A percentile compares a stretch with the other conserved stretches of the same genome.
phyloP scores from a whole-genome alignment of 2,797 vertebrate species.

The Staurois parvus region DNA sequence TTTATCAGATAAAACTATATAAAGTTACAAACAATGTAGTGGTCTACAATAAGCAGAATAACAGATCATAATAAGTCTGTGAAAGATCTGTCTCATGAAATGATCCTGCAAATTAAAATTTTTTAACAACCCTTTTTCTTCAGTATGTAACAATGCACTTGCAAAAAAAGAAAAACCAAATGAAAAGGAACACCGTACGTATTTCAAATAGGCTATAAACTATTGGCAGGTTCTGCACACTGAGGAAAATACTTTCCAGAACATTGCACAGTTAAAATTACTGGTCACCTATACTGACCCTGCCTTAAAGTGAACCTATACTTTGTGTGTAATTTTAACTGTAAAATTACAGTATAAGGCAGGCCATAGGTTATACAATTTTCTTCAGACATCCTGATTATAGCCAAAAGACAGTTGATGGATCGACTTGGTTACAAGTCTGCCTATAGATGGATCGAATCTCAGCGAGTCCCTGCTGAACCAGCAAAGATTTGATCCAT shows the following conservation, averaged over 20 bases:
- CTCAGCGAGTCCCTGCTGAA: too few relatives aligned
- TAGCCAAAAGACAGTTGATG: too few relatives aligned
- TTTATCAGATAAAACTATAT: not conserved
- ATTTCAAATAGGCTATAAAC: not conserved
- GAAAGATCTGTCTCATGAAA: not conserved
- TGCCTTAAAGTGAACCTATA: not conserved
- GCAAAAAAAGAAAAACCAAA: constrained; percentile 3
- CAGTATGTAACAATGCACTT: not conserved
- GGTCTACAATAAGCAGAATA: not conserved
- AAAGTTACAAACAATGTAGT: not conserved
- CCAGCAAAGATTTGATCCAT: too few relatives aligned
- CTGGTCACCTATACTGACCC: not conserved
- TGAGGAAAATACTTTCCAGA: not conserved
- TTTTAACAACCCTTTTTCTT: not conserved
- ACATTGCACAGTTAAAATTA: not conserved
- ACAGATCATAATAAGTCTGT: not conserved
- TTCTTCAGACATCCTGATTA: too few relatives aligned
- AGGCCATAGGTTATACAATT: too few relatives aligned
- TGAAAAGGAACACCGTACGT: not conserved
- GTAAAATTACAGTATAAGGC: too few relatives aligned
- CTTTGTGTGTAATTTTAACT: not conserved
- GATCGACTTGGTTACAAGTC: too few relatives aligned
- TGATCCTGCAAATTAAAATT: not conserved
- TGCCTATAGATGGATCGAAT: too few relatives aligned
- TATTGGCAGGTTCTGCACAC: constrained; percentile 16